These are phyloP conservation scores for Psammodynastes pulverulentus DNA, from an alignment of 2,113 vertebrate species.

Conservation along the genomic window DNA sequence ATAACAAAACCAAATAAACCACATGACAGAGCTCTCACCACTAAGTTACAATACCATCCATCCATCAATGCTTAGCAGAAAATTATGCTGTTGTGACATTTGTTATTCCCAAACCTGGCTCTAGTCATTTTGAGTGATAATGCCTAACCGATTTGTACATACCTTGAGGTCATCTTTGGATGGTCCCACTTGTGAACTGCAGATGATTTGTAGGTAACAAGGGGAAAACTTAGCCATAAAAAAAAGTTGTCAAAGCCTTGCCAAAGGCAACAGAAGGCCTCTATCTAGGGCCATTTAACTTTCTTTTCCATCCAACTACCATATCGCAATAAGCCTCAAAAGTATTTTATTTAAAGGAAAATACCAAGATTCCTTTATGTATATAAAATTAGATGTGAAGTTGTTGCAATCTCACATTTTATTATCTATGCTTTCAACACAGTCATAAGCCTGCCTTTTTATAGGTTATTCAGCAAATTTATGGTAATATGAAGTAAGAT, in stretches of 20 bases:
- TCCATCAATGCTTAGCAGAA: neutral
- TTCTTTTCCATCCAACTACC: too few species aligned
- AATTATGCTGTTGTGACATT: neutral
- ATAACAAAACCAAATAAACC: neutral
- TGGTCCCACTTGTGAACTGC: neutral
- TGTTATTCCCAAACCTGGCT: neutral
- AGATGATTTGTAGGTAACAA: neutral
- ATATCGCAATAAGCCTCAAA: neutral
- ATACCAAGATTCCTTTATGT: neutral
- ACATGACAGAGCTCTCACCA: neutral
- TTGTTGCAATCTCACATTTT: neutral
- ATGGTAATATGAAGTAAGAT: neutral
- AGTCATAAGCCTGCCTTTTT: neutral
- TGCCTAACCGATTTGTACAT: neutral
- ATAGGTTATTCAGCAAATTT: neutral
- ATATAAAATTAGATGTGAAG: neutral
- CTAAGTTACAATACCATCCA: neutral
- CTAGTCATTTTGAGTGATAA: neutral
- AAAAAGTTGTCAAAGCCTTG: neutral
- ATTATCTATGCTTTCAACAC: neutral
- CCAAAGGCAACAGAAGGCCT: neutral
- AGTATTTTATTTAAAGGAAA: neutral
- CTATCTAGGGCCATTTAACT: neutral
- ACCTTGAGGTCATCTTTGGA: neutral
- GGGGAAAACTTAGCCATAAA: neutral